These are phyloP conservation scores for Gymnopithys bicolor DNA, from an alignment of 2,797 vertebrate genomes.

Conservation along the genomic window DNA sequence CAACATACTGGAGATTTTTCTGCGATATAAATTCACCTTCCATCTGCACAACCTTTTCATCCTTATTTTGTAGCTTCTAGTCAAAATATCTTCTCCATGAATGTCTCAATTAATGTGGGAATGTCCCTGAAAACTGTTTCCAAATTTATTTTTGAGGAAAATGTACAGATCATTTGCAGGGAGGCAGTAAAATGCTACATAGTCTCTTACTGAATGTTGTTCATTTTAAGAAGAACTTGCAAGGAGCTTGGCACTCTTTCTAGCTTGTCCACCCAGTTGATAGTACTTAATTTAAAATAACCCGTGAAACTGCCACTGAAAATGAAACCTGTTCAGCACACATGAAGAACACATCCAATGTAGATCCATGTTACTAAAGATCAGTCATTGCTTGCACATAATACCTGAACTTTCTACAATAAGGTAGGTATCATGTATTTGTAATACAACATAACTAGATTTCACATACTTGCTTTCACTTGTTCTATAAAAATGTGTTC, in stretches of 20 bases:
- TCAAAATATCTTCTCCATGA: background rate
- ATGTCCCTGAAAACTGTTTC: background rate
- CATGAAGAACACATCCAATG: background rate
- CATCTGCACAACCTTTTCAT: slow-evolving; percentile 26
- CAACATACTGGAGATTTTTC: slow-evolving; percentile 2
- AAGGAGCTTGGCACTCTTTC: background rate
- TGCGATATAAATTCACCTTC: slow-evolving; percentile 33
- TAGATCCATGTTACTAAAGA: background rate
- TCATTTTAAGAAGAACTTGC: slow-evolving; percentile 31
- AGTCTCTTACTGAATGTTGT: background rate
- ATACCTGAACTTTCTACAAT: background rate
- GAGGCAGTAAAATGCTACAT: background rate
- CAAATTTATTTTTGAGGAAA: background rate
- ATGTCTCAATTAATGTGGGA: background rate
- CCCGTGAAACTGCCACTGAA: background rate
- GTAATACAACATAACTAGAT: background rate
- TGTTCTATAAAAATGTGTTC: background rate
- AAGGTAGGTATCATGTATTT: background rate
- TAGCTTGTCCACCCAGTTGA: background rate
- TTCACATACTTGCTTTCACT: background rate
- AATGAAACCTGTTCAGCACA: background rate
- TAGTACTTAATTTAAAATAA: background rate
- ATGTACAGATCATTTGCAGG: background rate
- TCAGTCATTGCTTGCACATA: background rate
- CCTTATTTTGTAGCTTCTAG: background rate